Conservation (phyloP, 1,140 invertebrate genomes). For the Scaptomyza pallida region DNA sequence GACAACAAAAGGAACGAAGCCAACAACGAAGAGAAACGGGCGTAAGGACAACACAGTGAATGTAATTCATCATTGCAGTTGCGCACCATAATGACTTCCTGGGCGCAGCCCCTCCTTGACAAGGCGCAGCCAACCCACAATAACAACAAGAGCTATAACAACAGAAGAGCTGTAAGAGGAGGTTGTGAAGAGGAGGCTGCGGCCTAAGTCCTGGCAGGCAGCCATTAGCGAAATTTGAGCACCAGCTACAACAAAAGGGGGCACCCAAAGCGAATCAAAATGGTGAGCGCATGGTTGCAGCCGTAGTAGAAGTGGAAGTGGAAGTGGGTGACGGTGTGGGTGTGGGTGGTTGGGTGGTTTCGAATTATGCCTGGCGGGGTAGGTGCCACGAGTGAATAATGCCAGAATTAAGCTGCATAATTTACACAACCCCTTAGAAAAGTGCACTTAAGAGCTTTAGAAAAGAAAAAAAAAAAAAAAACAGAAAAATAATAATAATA, state of each 20-base stretch:
- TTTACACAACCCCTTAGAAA: slow-evolving; percentile 75
- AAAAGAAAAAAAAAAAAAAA: slow-evolving; percentile 24
- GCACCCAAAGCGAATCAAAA: slow-evolving; percentile 70
- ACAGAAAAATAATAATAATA: slow-evolving; percentile 53
- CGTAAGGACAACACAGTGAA: slow-evolving; percentile 43
- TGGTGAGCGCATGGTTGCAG: slow-evolving; percentile 54
- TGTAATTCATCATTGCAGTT: slow-evolving; percentile 77
- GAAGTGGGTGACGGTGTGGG: neutral
- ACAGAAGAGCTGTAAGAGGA: slow-evolving; percentile 4
- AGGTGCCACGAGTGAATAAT: slow-evolving; percentile 41
- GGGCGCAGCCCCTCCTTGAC: slow-evolving; percentile 51
- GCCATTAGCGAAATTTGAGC: slow-evolving; percentile 83
- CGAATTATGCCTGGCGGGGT: slow-evolving; percentile 5
- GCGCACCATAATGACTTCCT: slow-evolving; percentile 77
- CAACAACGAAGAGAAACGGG: slow-evolving; percentile 1
- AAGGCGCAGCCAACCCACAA: slow-evolving; percentile 37
- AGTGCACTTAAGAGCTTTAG: slow-evolving; percentile 71
- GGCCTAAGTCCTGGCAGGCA: slow-evolving; percentile 57
- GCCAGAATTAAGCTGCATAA: slow-evolving; percentile 76
- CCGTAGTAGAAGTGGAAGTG: slow-evolving; percentile 13
- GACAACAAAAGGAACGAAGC: slow-evolving; percentile 19
- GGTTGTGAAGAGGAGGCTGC: slow-evolving; percentile 21
- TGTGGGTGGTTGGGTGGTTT: too few relatives aligned
- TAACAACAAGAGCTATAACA: slow-evolving; percentile 18
- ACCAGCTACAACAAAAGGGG: slow-evolving; percentile 32